phyloP scores from a whole-genome alignment of 1,140 invertebrate species.

The Aphelenchoides fujianensis region DNA sequence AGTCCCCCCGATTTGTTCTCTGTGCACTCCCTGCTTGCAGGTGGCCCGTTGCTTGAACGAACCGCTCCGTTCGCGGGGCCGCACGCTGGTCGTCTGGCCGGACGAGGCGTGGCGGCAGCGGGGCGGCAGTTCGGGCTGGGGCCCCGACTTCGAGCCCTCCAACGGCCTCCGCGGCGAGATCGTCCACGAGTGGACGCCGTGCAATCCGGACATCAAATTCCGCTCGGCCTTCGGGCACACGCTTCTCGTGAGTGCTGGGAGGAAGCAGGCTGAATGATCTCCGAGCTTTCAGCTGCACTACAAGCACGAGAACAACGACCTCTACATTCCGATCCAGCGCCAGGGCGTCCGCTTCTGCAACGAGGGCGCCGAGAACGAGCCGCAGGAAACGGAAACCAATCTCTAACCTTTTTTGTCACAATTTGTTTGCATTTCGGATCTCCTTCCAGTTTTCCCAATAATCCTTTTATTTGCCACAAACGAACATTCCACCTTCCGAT shows the following conservation, averaged over 20 bases:
- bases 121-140: constrained; percentile 39
- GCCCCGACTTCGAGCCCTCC: constrained; percentile 7
- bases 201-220: not conserved
- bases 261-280: no score
- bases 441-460: not conserved
- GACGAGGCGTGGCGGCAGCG: constrained; percentile 30
- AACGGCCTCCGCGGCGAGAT: constrained; percentile 29
- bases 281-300: not conserved
- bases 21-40: no score
- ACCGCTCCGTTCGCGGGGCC: constrained; percentile 25
- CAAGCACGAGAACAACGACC: not conserved
- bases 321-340: constrained; percentile 12
- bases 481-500: not conserved
- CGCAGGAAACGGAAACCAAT: constrained; percentile 10
- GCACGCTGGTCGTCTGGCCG: constrained; percentile 37
- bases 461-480: not conserved
- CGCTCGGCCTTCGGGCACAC: no score
- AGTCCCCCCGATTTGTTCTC: no score
- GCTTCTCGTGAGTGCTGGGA: no score
- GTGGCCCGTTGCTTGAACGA: no score
- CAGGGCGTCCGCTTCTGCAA: not conserved
- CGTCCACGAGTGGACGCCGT: constrained; percentile 30
- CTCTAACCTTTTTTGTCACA: constrained; percentile 13
- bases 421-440: no score
- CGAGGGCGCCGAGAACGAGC: not conserved